Base-by-base conservation (phyloP, 2,113 vertebrate genomes). In the Clarias batrachus region DNA sequence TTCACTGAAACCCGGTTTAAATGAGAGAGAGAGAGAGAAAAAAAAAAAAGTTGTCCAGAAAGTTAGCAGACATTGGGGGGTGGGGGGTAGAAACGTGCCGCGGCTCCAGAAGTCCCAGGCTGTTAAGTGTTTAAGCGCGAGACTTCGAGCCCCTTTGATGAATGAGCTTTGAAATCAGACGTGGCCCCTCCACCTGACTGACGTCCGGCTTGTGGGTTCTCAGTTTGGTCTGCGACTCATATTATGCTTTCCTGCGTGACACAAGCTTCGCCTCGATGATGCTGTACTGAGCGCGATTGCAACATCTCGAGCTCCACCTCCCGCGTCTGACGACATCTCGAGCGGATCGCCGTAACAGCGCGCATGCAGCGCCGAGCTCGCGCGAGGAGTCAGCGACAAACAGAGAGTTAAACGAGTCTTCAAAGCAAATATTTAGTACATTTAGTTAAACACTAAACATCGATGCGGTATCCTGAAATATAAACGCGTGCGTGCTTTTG, bases 221-320 rank as follows among this genome's bases (percentile, higher is more conserved):
- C 87, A 71, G 48, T 87, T 83, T 65, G 65, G 68, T 68, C 71
- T 41, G 85, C 33, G 81, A 85, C 81, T 88, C 81, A 87, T 89
- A 92, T 90, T 90, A 91, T 79, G 89, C 89, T 78, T 83, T 66
- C 68, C 48, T 87, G 70, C 81, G 76, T 84, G 81, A 86, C 89
- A 82, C 86, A 81, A 84, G 81, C 81, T 54, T 84, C 84, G 86
- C 83, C 82, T 86, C 80, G 89, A 88, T 91, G 91, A 92, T 91
- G 91, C 88, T 89, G 89, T 87, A 86, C 87, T 89, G 60, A 82
- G 89, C 68, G 48, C 66, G 90, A 92, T 92, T 92, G 91, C 91
- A 89, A 92, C 91, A 92, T 89, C 70, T 74, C 63, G 68, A 78
- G 87, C 88, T 80, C 90, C 91, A 70, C 91, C 91, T 73, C 70